Base-by-base conservation (phyloP, 2,888 invertebrate genomes). In the Epinotia brunnichana region DNA sequence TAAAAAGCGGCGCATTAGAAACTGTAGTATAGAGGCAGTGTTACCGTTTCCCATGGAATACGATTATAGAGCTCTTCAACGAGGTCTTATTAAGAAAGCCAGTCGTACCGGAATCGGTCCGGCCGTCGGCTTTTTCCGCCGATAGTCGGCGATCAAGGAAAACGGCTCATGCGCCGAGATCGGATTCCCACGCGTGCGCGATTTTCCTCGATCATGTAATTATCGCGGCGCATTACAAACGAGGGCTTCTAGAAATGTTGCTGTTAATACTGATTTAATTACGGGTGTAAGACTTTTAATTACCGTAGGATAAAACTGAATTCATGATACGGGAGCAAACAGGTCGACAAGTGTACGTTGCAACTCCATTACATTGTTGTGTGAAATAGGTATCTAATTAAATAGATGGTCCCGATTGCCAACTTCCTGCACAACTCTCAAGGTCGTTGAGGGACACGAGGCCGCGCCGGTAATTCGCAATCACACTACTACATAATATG, bases 151-250 rank as follows among this genome's bases (percentile, higher is more conserved):
- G 80, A 85, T 86, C 83, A 83, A 84, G 83, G 87, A 88, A 90
- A 91, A 87, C 86, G 83, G 88, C 88, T 87, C 89, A 87, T 85
- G 87, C 85, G 83, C 85, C 88, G 82, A 86, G 85, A 87, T 87
- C 85, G 82, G 79, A 87, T 91, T 92, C 92, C 91, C 92, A 92
- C 92, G 92, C 84, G 81, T 85, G 82, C 83, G 81, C 76, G 68
- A 79, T 81, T 87, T 90, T 89, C 87, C 86, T 85, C 79, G 81
- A 85, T 83, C 82, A 79, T 77, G 82, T 83, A 87, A 88, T 88
- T 86, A 86, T 78, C 75, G 72, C 79, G 77, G 76, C 24, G 39
- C n/a, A 54, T 72, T 72, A 67, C 71, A 72, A 72, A 67, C 66
- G 64, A 39, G 54, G 3, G 13, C 17, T 67, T 35, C 67, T 44